Conservation (phyloP, 1,140 invertebrate genomes). For the Brachionus paranguensis region DNA sequence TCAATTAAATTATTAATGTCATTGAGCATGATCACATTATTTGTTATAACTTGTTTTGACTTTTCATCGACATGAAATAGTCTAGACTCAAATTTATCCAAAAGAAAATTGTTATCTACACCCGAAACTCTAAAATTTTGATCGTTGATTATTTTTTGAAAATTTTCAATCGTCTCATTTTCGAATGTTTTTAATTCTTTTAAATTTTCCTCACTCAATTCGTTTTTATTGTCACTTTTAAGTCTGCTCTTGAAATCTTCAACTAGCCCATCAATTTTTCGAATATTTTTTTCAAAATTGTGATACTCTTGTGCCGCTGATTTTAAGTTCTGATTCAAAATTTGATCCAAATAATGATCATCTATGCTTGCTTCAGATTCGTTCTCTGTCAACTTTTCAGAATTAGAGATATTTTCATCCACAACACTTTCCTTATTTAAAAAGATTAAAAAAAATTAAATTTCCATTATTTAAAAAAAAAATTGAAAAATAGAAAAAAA, state of each 20-base stretch:
- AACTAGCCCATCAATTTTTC: not conserved
- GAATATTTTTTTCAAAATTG: not conserved
- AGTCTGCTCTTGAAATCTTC: not conserved
- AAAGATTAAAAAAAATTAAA: not conserved
- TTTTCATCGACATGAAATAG: not conserved
- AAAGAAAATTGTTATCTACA: not conserved
- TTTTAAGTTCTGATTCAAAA: not conserved
- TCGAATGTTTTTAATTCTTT: not conserved
- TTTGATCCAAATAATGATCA: not conserved
- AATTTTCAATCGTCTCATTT: not conserved
- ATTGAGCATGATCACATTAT: not conserved
- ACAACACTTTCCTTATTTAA: constrained; percentile 1
- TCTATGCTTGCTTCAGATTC: not conserved
- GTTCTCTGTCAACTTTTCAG: not conserved
- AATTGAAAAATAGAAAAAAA: no score
- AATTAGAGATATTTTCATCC: not conserved
- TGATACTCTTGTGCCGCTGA: not conserved
- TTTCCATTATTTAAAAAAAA: not conserved
- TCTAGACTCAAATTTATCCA: not conserved
- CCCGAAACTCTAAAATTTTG: not conserved
- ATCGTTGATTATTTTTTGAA: not conserved
- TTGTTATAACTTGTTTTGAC: not conserved
- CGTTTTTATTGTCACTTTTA: not conserved
- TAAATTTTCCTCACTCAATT: not conserved
- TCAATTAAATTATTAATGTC: not conserved